Percentiles rank a stretch among this genome's conserved stretches.
Conservation (phyloP, 2,113 vertebrate genomes). For the Eubucco bourcierii region DNA sequence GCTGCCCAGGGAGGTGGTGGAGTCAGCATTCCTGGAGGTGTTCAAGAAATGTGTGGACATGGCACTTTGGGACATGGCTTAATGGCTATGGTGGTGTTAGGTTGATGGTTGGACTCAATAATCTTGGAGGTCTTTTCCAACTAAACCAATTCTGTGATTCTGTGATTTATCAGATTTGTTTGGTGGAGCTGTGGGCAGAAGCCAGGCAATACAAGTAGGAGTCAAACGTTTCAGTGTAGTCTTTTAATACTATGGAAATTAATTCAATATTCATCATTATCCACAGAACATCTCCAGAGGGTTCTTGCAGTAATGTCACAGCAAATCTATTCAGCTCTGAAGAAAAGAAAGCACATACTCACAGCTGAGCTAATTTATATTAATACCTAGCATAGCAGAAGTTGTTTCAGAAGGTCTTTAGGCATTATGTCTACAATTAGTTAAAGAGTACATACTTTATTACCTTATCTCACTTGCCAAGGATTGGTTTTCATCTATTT, state of each 20-base stretch:
- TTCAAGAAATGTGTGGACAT: no score
- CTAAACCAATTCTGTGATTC: no score
- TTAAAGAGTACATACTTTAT: constrained; percentile 39
- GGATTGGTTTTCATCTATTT: constrained; percentile 21
- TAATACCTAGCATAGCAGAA: constrained; percentile 30
- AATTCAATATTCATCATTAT: constrained; percentile 40
- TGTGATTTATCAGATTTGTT: neutral
- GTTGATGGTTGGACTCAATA: no score
- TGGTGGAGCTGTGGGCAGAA: neutral
- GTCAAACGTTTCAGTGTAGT: neutral
- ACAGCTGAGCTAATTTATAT: constrained; percentile 33
- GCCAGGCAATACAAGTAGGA: neutral
- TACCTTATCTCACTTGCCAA: constrained; percentile 25
- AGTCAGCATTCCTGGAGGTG: no score
- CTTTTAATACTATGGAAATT: constrained; percentile 38
- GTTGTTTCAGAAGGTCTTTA: constrained; percentile 40
- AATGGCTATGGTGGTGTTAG: no score
- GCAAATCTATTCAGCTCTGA: constrained; percentile 28
- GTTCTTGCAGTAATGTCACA: constrained; percentile 1
- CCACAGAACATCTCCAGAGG: constrained; percentile 15
- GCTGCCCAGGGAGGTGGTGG: no score
- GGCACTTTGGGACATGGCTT: no score
- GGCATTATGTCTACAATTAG: constrained; percentile 12
- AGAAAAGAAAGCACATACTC: neutral
- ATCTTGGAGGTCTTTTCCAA: no score